Conservation (phyloP, 2,888 invertebrate genomes). For the Blastobasis lacticolella region DNA sequence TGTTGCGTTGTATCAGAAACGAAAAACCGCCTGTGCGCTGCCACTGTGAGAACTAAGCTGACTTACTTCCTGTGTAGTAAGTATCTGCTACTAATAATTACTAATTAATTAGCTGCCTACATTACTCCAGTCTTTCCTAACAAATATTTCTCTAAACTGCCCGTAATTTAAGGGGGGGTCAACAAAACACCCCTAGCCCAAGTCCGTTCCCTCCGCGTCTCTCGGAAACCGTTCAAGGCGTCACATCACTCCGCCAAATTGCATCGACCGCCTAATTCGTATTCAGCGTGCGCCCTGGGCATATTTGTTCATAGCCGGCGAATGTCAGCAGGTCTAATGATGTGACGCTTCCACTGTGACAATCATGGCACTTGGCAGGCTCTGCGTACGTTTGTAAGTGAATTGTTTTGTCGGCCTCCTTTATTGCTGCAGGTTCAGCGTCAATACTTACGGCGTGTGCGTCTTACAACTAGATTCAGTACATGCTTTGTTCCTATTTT, state of each 20-base stretch:
- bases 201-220: neutral
- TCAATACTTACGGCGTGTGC: neutral
- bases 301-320: conserved; percentile 49
- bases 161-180: too few relatives aligned
- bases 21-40: too few relatives aligned
- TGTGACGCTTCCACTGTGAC: conserved; percentile 7
- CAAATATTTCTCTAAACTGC: too few relatives aligned
- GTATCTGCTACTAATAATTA: too few relatives aligned
- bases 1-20: too few relatives aligned
- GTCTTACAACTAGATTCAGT: neutral
- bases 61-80: too few relatives aligned
- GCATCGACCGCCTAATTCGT: conserved; percentile 54
- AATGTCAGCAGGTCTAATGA: conserved; percentile 10
- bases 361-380: conserved; percentile 9
- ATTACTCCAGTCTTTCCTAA: too few relatives aligned
- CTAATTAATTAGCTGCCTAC: too few relatives aligned
- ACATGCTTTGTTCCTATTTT: neutral
- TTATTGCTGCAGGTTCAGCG: neutral
- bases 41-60: too few relatives aligned
- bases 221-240: conserved; percentile 45
- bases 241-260: conserved; percentile 57
- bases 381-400: neutral
- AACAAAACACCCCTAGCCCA: too few relatives aligned
- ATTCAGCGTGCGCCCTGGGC: conserved; percentile 47
- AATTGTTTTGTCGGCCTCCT: conserved; percentile 1